Percentiles rank a stretch among this genome's conserved stretches.
Conservation (phyloP, 2,113 vertebrate genomes). For the Rhineura floridana region DNA sequence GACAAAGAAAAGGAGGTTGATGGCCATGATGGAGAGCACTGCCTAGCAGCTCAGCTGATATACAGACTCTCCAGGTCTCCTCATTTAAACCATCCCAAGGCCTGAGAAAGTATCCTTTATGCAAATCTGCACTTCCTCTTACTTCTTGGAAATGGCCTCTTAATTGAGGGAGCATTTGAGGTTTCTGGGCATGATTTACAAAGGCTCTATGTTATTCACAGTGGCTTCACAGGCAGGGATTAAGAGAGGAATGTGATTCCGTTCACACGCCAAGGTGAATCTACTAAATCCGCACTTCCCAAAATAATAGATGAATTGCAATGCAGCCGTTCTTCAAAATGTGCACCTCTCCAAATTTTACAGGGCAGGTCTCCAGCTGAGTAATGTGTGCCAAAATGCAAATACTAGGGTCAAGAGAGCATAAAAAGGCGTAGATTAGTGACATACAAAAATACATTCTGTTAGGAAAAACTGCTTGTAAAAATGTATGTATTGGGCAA, state of each 20-base stretch:
- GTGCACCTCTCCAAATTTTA: too few relatives aligned
- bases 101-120: not conserved
- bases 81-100: not conserved
- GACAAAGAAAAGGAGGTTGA: not conserved
- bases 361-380: too few relatives aligned
- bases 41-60: not conserved
- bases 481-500: too few relatives aligned
- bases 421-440: too few relatives aligned
- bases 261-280: too few relatives aligned
- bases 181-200: not conserved
- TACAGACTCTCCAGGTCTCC: not conserved
- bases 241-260: not conserved
- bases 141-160: not conserved
- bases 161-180: not conserved
- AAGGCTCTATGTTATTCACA: not conserved
- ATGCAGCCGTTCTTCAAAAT: too few relatives aligned
- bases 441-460: too few relatives aligned
- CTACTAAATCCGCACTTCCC: too few relatives aligned
- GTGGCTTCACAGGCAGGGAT: not conserved
- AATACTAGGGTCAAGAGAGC: too few relatives aligned
- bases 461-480: too few relatives aligned
- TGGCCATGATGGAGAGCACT: not conserved
- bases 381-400: too few relatives aligned
- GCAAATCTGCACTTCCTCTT: not conserved
- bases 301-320: too few relatives aligned